Evolutionary conservation across 2,113 vertebrate genomes (phyloP).

Genomic region (Oxyruncus cristatus): DNA sequence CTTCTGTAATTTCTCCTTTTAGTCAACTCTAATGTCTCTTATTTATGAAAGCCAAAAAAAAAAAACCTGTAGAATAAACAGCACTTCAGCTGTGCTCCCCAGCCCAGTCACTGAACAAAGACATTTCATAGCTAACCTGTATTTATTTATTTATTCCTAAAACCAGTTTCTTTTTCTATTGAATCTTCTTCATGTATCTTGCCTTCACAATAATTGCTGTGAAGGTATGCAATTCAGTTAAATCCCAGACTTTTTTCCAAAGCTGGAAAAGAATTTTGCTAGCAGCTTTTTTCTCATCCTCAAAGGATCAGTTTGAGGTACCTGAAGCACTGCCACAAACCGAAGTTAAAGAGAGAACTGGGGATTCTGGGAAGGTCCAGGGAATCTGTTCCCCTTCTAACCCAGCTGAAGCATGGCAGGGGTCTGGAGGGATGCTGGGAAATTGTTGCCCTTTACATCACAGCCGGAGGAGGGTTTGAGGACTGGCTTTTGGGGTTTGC

Average conservation of each 20-base stretch:
- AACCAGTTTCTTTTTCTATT: neutral
- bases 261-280: neutral
- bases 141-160: constrained; percentile 11
- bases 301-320: neutral
- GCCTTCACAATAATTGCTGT: neutral
- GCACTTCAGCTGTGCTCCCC: neutral
- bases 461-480: neutral
- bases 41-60: neutral
- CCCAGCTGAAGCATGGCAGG: neutral
- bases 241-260: neutral
- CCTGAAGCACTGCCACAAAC: neutral
- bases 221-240: neutral
- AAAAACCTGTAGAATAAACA: neutral
- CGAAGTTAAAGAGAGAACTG: neutral
- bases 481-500: neutral
- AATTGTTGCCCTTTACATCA: neutral
- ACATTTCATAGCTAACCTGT: neutral
- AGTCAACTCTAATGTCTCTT: neutral
- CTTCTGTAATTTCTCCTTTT: neutral
- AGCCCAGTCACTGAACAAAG: neutral
- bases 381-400: neutral
- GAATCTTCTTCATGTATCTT: neutral
- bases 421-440: neutral
- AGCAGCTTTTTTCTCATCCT: neutral
- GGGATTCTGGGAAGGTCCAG: neutral